Evolutionary conservation across 2,113 vertebrate species (phyloP), one percentile per base, ranked within the genome.

Genomic region (Tachuris rubrigastra): DNA sequence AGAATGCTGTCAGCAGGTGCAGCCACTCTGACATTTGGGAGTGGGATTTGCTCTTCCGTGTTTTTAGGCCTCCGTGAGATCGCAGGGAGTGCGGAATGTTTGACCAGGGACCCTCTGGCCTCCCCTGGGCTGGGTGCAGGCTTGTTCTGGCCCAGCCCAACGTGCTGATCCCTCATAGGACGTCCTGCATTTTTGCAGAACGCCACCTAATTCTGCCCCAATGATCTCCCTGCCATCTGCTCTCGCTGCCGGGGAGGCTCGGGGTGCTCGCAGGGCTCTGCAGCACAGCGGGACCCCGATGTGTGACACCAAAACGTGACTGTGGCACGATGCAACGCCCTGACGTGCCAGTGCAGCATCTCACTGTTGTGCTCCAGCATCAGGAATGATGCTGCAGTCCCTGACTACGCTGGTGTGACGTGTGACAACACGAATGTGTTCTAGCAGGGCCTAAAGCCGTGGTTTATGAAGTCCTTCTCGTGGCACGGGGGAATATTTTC

Each of bases 71-170:
- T 50, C 73, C 10, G 72, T 39, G 30, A 12, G 52, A 5, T 6
- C 10, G 4, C 69, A 14, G n/a, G n/a, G n/a, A 47, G 31, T 8
- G 0, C 8, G 0, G 6, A 0, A 7, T 3, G 1, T 49, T 53
- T 9, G 1, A 3, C 0, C 0, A 1, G 79, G 37, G 66, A 6
- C 1, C n/a, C 60, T 35, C 53, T 27, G 67, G n/a, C 42, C 79
- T 18, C 44, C 58, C 19, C 78, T 2, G 56, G 28, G 47, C 65
- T 76, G 22, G 1, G 47, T 2, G 12, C 23, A 14, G 15, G 80
- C 65, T n/a, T 14, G 27, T 7, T 41, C 27, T 67, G 83, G 67
- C 56, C 31, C 49, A 20, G 14, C 42, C 1, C 22, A 24, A 7
- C 0, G 3, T 25, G 60, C 82, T 67, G 78, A 16, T 67, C 50